Conservation (phyloP, 1,140 invertebrate species). For the Oreohelix idahoensis region DNA sequence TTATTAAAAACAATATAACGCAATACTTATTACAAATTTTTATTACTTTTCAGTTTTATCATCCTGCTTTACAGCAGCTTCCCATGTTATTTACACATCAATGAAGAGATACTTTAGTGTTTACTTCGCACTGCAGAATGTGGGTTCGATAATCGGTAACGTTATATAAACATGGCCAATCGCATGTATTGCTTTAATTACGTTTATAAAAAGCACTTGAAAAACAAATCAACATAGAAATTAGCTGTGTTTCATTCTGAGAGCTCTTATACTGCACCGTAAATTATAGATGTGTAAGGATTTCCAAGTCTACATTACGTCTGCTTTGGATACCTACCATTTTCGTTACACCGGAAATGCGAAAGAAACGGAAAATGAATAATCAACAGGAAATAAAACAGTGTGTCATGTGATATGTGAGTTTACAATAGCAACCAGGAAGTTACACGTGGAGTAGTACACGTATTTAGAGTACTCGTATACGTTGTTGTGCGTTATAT, state of each 20-base stretch:
- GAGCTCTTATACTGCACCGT: neutral
- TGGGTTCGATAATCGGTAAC: neutral
- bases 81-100: too few relatives aligned
- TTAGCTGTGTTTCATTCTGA: neutral
- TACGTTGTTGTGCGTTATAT: neutral
- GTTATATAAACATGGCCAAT: neutral
- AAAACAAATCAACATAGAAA: neutral
- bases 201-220: neutral
- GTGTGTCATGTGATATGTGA: conserved; percentile 6
- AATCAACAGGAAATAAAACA: neutral
- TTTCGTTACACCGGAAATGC: conserved; percentile 27
- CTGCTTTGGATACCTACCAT: conserved; percentile 14
- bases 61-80: too few relatives aligned
- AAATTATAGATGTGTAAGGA: neutral
- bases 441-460: conserved; percentile 37
- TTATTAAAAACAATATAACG: too few relatives aligned
- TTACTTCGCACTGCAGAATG: too few relatives aligned
- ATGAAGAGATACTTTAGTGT: too few relatives aligned
- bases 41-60: too few relatives aligned
- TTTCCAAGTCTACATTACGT: neutral
- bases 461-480: conserved; percentile 20
- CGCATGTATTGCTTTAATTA: neutral
- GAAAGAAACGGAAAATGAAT: conserved; percentile 24
- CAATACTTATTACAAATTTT: too few relatives aligned
- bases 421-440: conserved; percentile 42